phyloP scores from a whole-genome alignment of 2,888 invertebrate genomes.

The Drosophila diplacantha region DNA sequence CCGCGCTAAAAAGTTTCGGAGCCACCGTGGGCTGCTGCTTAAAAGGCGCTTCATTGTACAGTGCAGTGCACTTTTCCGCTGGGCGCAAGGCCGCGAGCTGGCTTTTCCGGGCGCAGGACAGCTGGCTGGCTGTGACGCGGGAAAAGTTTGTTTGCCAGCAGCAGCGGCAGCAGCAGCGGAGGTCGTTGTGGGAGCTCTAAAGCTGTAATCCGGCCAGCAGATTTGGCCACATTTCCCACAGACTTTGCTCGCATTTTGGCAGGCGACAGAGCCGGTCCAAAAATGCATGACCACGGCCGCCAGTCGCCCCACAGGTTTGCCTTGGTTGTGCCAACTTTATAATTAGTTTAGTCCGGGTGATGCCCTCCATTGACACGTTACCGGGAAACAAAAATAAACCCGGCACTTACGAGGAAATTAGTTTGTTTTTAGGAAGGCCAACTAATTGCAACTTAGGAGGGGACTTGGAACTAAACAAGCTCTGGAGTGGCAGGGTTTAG shows the following conservation, averaged over 20 bases:
- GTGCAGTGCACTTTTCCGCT: slow-evolving; percentile 40
- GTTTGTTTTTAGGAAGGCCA: not conserved
- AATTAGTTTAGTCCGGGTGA: slow-evolving; percentile 56
- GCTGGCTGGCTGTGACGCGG: slow-evolving; percentile 26
- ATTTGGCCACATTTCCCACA: slow-evolving; percentile 67
- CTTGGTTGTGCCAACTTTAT: slow-evolving; percentile 50
- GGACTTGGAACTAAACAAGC: not conserved
- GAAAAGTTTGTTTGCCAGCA: slow-evolving; percentile 38
- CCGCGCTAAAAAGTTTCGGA: slow-evolving; percentile 27
- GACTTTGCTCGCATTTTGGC: slow-evolving; percentile 47
- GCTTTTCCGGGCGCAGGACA: slow-evolving; percentile 19
- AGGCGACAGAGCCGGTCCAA: slow-evolving; percentile 44
- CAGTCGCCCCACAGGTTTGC: slow-evolving; percentile 53
- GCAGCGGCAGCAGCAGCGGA: too few species aligned
- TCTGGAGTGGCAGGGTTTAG: not conserved
- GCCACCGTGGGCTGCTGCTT: slow-evolving; percentile 38
- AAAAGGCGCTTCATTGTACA: slow-evolving; percentile 53
- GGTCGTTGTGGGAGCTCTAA: slow-evolving; percentile 4
- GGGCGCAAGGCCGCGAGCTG: slow-evolving; percentile 35
- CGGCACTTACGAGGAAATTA: slow-evolving; percentile 1
- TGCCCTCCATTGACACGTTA: slow-evolving; percentile 14
- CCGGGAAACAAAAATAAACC: slow-evolving; percentile 2
- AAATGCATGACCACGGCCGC: slow-evolving; percentile 56
- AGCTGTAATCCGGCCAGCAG: slow-evolving; percentile 60
- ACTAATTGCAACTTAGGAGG: slow-evolving; percentile 12